Base-by-base conservation (phyloP, 1,140 invertebrate species). In the Batillaria attramentaria region DNA sequence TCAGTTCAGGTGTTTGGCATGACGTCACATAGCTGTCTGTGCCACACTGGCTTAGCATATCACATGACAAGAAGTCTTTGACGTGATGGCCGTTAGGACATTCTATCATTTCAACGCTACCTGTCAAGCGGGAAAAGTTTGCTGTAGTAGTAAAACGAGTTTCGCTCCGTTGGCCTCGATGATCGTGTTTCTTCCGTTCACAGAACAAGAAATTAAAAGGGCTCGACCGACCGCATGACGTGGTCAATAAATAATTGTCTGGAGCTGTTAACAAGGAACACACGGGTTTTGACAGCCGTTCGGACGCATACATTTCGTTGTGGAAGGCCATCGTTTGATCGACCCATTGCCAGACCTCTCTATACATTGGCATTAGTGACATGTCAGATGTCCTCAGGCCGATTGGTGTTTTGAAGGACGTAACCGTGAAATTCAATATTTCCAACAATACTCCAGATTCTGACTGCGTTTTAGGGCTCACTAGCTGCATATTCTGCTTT, bases 71-170 rank as follows among this genome's bases (percentile, higher is more conserved):
- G n/a, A 70, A 70, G 0, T 41, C 37, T 41, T 39, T 42, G 3
- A 43, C 50, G 20, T 46, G 41, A 43, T 72, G 70, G 50, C 70
- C 70, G 20, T 18, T n/a, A 28, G 42, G 70, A 50, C 70, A 72
- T 18, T 8, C 41, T n/a, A 72, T 31, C 41, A 72, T 46, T 3
- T 20, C 35, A 24, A 72, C 39, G 8, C 35, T 50, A n/a, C n/a
- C 16, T 46, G 24, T 46, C n/a, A 65, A 33, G 28, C 37, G 6
- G 37, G 3, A 65, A 35, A 18, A 6, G 3, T 65, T 3, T 65
- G 16, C 20, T 33, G 31, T 1, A 20, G 3, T 65, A 3, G 37
- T 33, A 20, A 35, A 5, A 6, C 16, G 0, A 13, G 3, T n/a
- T n/a, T n/a, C n/a, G n/a, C n/a, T n/a, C n/a, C n/a, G n/a, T n/a